phyloP scores from a whole-genome alignment of 2,113 vertebrate species.

The Jacana jacana region DNA sequence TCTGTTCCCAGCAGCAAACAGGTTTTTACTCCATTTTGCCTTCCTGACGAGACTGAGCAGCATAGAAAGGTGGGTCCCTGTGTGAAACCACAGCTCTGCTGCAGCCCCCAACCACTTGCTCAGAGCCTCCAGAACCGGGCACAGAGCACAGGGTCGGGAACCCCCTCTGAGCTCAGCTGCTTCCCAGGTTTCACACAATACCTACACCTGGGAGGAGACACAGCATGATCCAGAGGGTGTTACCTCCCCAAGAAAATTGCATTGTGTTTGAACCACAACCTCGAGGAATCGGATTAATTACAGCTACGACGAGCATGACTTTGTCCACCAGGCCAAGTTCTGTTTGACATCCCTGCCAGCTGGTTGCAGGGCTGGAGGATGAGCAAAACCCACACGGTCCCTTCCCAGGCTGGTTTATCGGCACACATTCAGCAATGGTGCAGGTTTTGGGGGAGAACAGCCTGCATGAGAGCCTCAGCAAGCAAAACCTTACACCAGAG shows the following conservation, averaged over 20 bases:
- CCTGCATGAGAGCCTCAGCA: neutral
- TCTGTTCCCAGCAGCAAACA: neutral
- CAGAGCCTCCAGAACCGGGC: neutral
- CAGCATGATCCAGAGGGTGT: neutral
- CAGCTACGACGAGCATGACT: neutral
- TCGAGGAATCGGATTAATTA: constrained; percentile 18
- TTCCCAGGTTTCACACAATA: neutral
- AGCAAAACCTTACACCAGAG: neutral
- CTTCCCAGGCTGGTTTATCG: neutral
- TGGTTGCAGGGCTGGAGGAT: constrained; percentile 6
- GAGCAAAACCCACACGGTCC: neutral
- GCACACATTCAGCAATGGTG: accelerated
- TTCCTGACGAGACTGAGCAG: neutral
- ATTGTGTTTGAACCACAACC: neutral
- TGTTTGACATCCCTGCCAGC: constrained; percentile 1
- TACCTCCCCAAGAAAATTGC: constrained; percentile 14
- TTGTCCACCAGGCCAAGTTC: constrained; percentile 14
- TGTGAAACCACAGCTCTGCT: accelerated
- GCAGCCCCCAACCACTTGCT: neutral
- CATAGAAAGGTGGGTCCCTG: neutral
- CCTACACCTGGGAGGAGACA: neutral
- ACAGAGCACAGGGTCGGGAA: accelerated
- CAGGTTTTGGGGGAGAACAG: neutral
- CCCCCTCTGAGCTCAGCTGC: neutral
- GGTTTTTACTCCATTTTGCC: neutral